Evolutionary conservation across 2,113 vertebrate genomes (phyloP).

Genomic region (Heteronetta atricapilla): DNA sequence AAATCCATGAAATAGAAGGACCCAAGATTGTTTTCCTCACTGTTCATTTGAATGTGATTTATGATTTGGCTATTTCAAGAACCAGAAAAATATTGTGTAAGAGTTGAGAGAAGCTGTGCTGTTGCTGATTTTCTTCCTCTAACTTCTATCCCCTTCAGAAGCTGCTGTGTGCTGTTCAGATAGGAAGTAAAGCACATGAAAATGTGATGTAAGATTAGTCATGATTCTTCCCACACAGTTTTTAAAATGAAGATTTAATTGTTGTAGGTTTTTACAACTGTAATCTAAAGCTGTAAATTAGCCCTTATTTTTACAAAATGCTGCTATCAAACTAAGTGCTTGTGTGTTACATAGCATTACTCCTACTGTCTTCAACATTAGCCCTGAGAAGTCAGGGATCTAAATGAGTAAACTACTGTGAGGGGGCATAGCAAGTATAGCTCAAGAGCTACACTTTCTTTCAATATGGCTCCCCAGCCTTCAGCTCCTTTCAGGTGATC

Average conservation of each 20-base stretch:
- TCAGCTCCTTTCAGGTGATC: background rate
- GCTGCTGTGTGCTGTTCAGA: background rate
- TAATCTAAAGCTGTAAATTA: background rate
- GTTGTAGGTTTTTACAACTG: background rate
- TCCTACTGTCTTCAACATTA: background rate
- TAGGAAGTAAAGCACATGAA: background rate
- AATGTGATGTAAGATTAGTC: background rate
- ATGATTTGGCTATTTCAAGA: background rate
- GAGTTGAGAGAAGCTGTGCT: background rate
- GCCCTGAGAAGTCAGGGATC: background rate
- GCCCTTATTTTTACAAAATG: background rate
- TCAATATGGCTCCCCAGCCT: background rate
- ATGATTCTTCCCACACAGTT: background rate
- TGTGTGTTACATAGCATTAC: background rate
- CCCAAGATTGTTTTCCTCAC: background rate
- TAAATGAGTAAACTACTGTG: background rate
- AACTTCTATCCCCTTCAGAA: background rate
- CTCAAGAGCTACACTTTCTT: background rate
- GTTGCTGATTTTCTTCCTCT: background rate
- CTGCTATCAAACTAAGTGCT: background rate
- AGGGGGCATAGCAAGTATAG: background rate
- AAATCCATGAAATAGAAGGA: background rate
- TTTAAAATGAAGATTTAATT: background rate
- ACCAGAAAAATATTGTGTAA: background rate
- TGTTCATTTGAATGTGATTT: background rate